Evolutionary conservation across 2,888 invertebrate genomes (phyloP).

Genomic region (Acleris laterana): DNA sequence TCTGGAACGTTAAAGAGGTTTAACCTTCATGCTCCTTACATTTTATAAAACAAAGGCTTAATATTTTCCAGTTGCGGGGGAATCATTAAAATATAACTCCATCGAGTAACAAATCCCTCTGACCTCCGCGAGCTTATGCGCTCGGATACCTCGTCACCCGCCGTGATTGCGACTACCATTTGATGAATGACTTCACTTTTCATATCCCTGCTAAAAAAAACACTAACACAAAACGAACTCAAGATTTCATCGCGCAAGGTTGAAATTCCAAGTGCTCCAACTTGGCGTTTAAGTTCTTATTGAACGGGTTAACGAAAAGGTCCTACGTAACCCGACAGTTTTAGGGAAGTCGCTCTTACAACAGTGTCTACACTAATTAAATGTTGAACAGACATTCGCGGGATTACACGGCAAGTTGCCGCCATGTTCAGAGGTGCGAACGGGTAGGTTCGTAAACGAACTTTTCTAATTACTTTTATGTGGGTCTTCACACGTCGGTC

Average conservation of each 20-base stretch:
- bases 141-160: constrained; percentile 61
- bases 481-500: constrained; percentile 41
- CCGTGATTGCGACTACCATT: constrained; percentile 72
- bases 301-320: constrained; percentile 22
- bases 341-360: constrained; percentile 49
- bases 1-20: too few species aligned
- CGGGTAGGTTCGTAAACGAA: constrained; percentile 50
- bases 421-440: constrained; percentile 45
- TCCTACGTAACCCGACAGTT: constrained; percentile 48
- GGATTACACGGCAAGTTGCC: constrained; percentile 39
- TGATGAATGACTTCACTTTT: constrained; percentile 70
- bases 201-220: constrained; percentile 46
- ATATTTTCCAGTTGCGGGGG: not conserved
- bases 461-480: constrained; percentile 59
- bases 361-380: constrained; percentile 57
- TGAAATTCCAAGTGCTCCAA: constrained; percentile 3
- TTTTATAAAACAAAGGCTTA: not conserved
- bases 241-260: constrained; percentile 20
- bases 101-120: constrained; percentile 61
- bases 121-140: constrained; percentile 52
- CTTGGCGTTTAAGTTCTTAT: constrained; percentile 15
- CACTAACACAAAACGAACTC: constrained; percentile 25
- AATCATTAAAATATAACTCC: constrained; percentile 39
- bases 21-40: too few species aligned
- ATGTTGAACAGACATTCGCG: constrained; percentile 44